A percentile compares a stretch with the other conserved stretches of the same genome.
Conservation (phyloP, 1,140 invertebrate genomes). For the Conus ventricosus region DNA sequence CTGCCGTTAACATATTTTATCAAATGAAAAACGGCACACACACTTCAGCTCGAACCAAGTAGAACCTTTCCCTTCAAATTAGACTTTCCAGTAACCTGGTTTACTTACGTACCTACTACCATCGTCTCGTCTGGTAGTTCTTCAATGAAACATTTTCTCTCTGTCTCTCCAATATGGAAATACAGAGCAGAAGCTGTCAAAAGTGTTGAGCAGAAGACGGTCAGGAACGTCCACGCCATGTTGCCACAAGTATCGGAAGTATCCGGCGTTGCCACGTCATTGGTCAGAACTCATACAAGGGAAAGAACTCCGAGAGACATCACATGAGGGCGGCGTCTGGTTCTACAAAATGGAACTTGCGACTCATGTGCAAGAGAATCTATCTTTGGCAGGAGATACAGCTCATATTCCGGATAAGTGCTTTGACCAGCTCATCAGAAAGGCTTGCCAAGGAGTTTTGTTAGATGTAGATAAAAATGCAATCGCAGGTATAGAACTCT, state of each 20-base stretch:
- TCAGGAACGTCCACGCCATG: conserved; percentile 33
- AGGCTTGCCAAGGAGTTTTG: conserved; percentile 57
- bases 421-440: conserved; percentile 50
- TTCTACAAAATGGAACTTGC: conserved; percentile 52
- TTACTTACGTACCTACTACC: conserved; percentile 87
- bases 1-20: no score
- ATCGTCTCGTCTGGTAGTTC: conserved; percentile 99
- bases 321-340: conserved; percentile 30
- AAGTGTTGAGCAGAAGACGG: conserved; percentile 41
- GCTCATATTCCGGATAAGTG: conserved; percentile 60
- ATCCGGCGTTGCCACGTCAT: conserved; percentile 33
- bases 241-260: conserved; percentile 39
- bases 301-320: conserved; percentile 1
- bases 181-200: conserved; percentile 81
- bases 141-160: conserved; percentile 99
- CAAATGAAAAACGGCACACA: no score
- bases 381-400: conserved; percentile 58
- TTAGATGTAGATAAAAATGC: conserved; percentile 47
- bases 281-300: conserved; percentile 21
- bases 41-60: no score
- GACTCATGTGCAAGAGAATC: conserved; percentile 51
- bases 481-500: conserved; percentile 43
- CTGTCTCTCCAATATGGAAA: conserved; percentile 99
- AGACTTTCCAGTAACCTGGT: neutral
- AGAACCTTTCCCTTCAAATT: no score